A percentile compares a stretch with the other conserved stretches of the same genome.
phyloP scores from a whole-genome alignment of 2,113 vertebrate species.

The Ceratotherium simum region DNA sequence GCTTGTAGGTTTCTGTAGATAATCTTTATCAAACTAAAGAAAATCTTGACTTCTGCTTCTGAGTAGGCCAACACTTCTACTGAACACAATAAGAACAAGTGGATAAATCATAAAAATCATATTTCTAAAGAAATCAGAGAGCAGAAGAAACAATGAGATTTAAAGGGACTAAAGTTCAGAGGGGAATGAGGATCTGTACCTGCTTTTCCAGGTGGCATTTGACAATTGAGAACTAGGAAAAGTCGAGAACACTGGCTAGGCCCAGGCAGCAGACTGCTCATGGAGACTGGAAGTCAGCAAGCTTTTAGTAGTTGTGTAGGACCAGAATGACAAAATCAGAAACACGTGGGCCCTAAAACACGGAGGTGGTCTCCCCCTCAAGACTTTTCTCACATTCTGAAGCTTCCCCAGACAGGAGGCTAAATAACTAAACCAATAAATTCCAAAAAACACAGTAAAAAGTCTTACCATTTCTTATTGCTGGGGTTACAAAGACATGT shows the following conservation, averaged over 20 bases:
- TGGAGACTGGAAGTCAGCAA: background rate
- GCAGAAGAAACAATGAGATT: background rate
- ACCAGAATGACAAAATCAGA: background rate
- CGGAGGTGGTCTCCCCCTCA: background rate
- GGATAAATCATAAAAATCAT: background rate
- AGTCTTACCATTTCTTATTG: background rate
- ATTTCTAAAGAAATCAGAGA: background rate
- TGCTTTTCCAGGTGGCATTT: background rate
- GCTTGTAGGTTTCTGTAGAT: background rate
- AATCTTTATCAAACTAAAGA: background rate
- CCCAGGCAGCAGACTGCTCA: background rate
- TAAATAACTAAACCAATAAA: background rate
- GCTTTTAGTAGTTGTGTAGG: too few relatives aligned
- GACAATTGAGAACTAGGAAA: background rate
- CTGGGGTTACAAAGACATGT: background rate
- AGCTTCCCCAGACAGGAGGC: background rate
- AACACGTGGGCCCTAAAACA: background rate
- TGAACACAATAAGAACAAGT: background rate
- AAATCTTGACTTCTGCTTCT: background rate
- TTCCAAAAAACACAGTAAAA: background rate
- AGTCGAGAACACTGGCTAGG: background rate
- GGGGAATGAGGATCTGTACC: too few relatives aligned
- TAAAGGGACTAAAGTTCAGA: background rate
- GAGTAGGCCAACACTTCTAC: background rate
- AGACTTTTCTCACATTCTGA: background rate